Percentiles rank a stretch among this genome's conserved stretches.
These are phyloP conservation scores for Huso huso DNA, from an alignment of 2,797 vertebrate species.

Conservation along the genomic window DNA sequence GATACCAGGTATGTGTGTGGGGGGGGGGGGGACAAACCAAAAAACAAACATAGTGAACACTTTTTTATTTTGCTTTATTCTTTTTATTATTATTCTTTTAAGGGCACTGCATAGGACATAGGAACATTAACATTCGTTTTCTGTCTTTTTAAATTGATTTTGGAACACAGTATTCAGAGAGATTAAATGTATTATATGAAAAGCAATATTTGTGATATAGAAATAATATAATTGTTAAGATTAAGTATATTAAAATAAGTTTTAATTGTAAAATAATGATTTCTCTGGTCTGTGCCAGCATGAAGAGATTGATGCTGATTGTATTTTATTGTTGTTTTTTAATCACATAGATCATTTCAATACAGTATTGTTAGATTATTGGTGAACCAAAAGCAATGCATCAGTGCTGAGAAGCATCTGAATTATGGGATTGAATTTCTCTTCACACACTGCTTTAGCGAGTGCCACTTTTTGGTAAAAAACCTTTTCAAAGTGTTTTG, in stretches of 20 bases:
- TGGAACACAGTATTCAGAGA: slow-evolving; percentile 34
- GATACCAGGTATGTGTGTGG: slow-evolving; percentile 70
- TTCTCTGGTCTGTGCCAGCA: slow-evolving; percentile 21
- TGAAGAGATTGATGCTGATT: slow-evolving; percentile 25
- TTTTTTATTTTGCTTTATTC: slow-evolving; percentile 28
- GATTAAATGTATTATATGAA: slow-evolving; percentile 37
- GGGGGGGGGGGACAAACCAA: no score
- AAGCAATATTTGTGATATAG: slow-evolving; percentile 33
- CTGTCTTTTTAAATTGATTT: slow-evolving; percentile 34
- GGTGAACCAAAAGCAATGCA: not conserved
- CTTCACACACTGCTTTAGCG: not conserved
- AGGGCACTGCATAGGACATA: slow-evolving; percentile 49
- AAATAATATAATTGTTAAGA: slow-evolving; percentile 20
- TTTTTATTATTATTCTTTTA: slow-evolving; percentile 21
- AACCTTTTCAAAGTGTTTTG: slow-evolving; percentile 12
- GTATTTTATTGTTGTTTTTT: slow-evolving; percentile 29
- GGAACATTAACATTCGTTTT: slow-evolving; percentile 49
- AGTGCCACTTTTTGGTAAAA: slow-evolving; percentile 33
- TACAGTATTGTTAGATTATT: slow-evolving; percentile 22
- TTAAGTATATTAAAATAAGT: slow-evolving; percentile 34
- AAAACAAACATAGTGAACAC: slow-evolving; percentile 18
- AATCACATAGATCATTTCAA: slow-evolving; percentile 35
- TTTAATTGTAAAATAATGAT: slow-evolving; percentile 31
- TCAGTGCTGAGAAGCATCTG: not conserved
- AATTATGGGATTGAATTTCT: not conserved